Evolutionary conservation across 2,888 invertebrate species (phyloP).

Genomic region (Macrophya alboannulata): DNA sequence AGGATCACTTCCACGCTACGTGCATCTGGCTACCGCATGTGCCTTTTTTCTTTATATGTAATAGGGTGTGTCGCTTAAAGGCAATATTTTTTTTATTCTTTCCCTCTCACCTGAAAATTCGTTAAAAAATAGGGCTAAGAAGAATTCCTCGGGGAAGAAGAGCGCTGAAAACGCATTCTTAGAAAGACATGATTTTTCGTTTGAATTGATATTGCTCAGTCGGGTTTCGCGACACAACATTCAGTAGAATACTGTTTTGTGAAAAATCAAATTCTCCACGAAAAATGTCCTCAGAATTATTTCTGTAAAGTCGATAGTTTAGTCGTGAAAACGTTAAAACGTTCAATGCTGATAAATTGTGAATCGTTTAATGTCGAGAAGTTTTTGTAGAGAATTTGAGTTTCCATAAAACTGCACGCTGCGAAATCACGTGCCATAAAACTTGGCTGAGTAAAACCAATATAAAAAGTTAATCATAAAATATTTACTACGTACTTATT

Average conservation of each 20-base stretch:
- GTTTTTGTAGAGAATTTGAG: too few relatives aligned
- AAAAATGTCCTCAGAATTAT: not conserved
- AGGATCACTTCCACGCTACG: slow-evolving; percentile 18
- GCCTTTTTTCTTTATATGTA: not conserved
- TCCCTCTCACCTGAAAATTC: not conserved
- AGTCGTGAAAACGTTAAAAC: too few relatives aligned
- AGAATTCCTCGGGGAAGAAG: not conserved
- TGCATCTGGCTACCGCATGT: slow-evolving; percentile 52
- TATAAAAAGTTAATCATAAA: too few relatives aligned
- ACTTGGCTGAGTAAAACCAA: too few relatives aligned
- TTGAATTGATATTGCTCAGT: not conserved
- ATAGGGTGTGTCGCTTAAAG: not conserved
- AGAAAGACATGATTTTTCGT: slow-evolving; percentile 1
- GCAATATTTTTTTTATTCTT: not conserved
- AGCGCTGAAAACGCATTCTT: not conserved
- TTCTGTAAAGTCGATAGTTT: not conserved
- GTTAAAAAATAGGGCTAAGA: not conserved
- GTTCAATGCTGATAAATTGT: too few relatives aligned
- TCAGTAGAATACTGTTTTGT: not conserved
- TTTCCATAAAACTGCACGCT: too few relatives aligned
- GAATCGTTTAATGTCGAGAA: too few relatives aligned
- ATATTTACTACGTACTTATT: too few relatives aligned
- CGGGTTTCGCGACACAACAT: not conserved
- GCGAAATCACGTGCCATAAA: too few relatives aligned
- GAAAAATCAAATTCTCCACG: not conserved